phyloP scores from a whole-genome alignment of 2,888 invertebrate genomes.

The Watsonalla binaria region DNA sequence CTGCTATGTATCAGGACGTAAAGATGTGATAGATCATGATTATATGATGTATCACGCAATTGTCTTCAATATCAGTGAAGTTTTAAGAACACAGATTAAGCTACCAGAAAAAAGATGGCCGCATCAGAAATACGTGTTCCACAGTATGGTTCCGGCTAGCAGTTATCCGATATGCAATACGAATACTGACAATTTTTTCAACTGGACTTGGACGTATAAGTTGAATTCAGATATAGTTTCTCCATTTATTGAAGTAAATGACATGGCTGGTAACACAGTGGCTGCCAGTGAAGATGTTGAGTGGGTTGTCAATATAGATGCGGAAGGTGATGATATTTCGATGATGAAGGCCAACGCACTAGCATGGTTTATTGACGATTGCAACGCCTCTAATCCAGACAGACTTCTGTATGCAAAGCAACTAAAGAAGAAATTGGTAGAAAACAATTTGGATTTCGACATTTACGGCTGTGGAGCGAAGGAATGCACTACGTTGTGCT shows the following conservation, averaged over 20 bases:
- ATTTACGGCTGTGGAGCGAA: constrained; percentile 57
- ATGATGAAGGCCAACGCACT: constrained; percentile 27
- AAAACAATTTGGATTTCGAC: constrained; percentile 53
- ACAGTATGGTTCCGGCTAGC: constrained; percentile 42
- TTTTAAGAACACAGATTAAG: constrained; percentile 24
- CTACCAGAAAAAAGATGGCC: constrained; percentile 38
- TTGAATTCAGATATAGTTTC: constrained; percentile 54
- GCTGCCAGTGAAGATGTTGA: constrained; percentile 38
- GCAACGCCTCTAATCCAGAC: constrained; percentile 15
- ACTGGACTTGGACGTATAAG: constrained; percentile 71
- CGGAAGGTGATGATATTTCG: not conserved
- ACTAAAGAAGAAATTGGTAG: constrained; percentile 58
- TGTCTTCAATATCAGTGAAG: constrained; percentile 41
- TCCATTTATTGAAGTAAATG: constrained; percentile 55
- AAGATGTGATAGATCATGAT: constrained; percentile 29
- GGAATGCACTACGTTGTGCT: constrained; percentile 41
- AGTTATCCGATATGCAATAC: constrained; percentile 45
- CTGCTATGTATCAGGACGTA: constrained; percentile 54
- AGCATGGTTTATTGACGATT: constrained; percentile 36
- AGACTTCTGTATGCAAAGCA: constrained; percentile 30
- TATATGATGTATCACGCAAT: constrained; percentile 54
- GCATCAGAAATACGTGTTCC: constrained; percentile 58
- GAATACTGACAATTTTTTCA: constrained; percentile 50
- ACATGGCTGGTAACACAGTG: constrained; percentile 34
- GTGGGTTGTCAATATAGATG: constrained; percentile 27